These are phyloP conservation scores for Triops longicaudatus DNA, from an alignment of 1,140 invertebrate genomes.

Conservation along the genomic window DNA sequence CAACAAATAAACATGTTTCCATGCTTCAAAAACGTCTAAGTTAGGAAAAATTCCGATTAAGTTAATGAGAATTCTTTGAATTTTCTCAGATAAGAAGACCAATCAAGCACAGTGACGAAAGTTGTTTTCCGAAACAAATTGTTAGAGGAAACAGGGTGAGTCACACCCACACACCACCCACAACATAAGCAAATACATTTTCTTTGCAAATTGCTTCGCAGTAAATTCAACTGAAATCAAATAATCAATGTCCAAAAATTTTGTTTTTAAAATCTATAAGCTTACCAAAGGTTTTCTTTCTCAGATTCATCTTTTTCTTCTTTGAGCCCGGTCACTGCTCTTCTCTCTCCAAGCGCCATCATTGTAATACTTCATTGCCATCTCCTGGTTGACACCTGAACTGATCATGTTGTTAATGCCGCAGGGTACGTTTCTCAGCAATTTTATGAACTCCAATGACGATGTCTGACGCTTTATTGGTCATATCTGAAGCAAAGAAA, in stretches of 20 bases:
- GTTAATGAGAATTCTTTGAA: too few relatives aligned
- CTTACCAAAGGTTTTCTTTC: slow-evolving; percentile 42
- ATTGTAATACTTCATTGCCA: neutral
- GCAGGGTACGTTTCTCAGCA: too few relatives aligned
- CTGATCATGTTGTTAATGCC: too few relatives aligned
- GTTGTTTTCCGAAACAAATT: neutral
- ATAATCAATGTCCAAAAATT: neutral
- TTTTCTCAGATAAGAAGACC: too few relatives aligned
- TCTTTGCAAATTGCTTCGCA: too few relatives aligned
- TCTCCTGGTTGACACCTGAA: neutral
- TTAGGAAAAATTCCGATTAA: too few relatives aligned
- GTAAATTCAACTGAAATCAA: too few relatives aligned
- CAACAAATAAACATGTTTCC: neutral
- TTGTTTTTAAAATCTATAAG: slow-evolving; percentile 6
- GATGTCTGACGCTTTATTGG: too few relatives aligned
- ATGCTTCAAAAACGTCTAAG: neutral
- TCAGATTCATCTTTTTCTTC: slow-evolving; percentile 37
- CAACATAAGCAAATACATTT: slow-evolving; percentile 19
- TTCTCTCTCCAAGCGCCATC: neutral
- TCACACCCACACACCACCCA: neutral
- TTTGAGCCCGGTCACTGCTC: neutral
- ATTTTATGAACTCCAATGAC: too few relatives aligned
- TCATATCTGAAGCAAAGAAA: too few relatives aligned
- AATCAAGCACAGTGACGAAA: too few relatives aligned
- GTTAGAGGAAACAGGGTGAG: neutral